Conservation (phyloP, 2,888 invertebrate species). For the Ochlodes sylvanus region DNA sequence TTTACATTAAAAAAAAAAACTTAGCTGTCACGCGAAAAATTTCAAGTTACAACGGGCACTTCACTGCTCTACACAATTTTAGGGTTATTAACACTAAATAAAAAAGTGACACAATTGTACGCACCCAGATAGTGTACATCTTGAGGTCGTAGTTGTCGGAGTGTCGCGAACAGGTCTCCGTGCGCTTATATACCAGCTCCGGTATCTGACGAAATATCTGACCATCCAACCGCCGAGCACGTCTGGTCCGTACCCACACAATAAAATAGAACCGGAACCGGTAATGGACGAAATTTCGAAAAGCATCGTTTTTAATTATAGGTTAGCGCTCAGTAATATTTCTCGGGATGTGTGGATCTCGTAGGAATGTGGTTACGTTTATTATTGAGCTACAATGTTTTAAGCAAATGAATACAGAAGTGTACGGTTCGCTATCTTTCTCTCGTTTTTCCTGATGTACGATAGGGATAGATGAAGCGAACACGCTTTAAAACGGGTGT, state of each 20-base stretch:
- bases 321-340: slow-evolving; percentile 1
- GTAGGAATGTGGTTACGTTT: slow-evolving; percentile 21
- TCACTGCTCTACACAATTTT: slow-evolving; percentile 9
- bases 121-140: slow-evolving; percentile 70
- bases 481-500: too few relatives aligned
- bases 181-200: slow-evolving; percentile 66
- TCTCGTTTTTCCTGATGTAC: too few relatives aligned
- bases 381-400: neutral
- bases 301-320: slow-evolving; percentile 24
- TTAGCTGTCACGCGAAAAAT: slow-evolving; percentile 8
- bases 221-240: slow-evolving; percentile 47
- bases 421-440: too few relatives aligned
- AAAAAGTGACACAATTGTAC: slow-evolving; percentile 50
- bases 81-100: slow-evolving; percentile 20
- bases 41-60: slow-evolving; percentile 6
- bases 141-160: slow-evolving; percentile 55
- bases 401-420: too few relatives aligned
- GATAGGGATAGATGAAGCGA: too few relatives aligned
- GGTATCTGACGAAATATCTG: slow-evolving; percentile 49
- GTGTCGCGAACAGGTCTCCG: slow-evolving; percentile 60
- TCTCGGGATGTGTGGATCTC: slow-evolving; percentile 1
- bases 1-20: slow-evolving; percentile 5
- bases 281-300: slow-evolving; percentile 45
- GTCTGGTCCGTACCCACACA: slow-evolving; percentile 52
- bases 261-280: slow-evolving; percentile 39